These are phyloP conservation scores for Oostethus manadensis DNA, from an alignment of 2,113 vertebrate species.

Conservation along the genomic window DNA sequence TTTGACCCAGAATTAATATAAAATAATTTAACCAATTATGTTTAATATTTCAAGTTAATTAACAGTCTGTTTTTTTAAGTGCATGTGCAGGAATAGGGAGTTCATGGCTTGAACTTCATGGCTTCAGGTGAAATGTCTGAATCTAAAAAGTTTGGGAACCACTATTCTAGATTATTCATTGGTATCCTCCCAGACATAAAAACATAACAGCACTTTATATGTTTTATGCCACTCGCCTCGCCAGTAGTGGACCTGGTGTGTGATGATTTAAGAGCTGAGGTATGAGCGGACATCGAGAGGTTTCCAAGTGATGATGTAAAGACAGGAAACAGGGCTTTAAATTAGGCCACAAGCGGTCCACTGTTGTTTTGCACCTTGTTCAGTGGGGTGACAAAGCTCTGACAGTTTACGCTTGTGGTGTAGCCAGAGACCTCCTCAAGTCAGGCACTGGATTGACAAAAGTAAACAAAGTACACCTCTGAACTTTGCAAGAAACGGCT, in stretches of 20 bases:
- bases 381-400: conserved; percentile 24
- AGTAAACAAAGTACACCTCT: conserved; percentile 4
- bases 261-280: conserved; percentile 22
- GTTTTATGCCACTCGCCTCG: conserved; percentile 15
- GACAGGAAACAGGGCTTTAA: conserved; percentile 36
- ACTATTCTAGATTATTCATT: neutral
- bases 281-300: conserved; percentile 22
- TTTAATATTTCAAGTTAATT: too few species aligned
- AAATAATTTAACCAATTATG: too few species aligned
- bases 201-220: conserved; percentile 8
- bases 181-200: conserved; percentile 8
- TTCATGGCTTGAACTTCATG: too few species aligned
- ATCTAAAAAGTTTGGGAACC: too few species aligned
- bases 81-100: too few species aligned
- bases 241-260: conserved; percentile 17
- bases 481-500: neutral
- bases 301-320: conserved; percentile 39
- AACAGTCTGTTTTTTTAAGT: too few species aligned
- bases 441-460: neutral
- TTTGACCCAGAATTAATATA: too few species aligned
- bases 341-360: conserved; percentile 20
- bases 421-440: conserved; percentile 6
- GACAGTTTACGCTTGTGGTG: conserved; percentile 6
- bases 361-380: conserved; percentile 26
- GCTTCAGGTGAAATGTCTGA: too few species aligned